These are phyloP conservation scores for Polypedilum vanderplanki DNA, from an alignment of 1,140 invertebrate genomes.

Conservation along the genomic window DNA sequence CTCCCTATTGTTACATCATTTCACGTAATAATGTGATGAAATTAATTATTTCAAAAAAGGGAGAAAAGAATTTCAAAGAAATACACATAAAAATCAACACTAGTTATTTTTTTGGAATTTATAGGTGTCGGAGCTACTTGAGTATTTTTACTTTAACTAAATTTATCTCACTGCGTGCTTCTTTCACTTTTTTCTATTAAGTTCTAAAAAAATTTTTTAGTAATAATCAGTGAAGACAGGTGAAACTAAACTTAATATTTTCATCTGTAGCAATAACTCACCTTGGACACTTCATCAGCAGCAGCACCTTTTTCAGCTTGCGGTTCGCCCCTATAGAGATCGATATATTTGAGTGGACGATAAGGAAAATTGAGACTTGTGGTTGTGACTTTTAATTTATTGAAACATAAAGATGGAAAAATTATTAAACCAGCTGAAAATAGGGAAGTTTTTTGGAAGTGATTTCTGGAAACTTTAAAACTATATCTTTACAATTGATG, in stretches of 20 bases:
- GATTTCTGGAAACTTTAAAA: too few relatives aligned
- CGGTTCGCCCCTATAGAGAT: too few relatives aligned
- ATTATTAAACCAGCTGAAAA: too few relatives aligned
- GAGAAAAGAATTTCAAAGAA: not conserved
- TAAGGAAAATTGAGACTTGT: not conserved
- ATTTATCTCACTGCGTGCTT: not conserved
- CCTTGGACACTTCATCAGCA: slow-evolving; percentile 1
- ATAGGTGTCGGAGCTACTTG: not conserved
- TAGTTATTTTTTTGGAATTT: not conserved
- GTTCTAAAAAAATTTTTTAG: not conserved
- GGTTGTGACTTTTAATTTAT: not conserved
- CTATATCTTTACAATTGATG: too few relatives aligned
- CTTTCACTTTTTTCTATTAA: not conserved
- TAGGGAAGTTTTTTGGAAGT: too few relatives aligned
- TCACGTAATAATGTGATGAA: slow-evolving; percentile 25
- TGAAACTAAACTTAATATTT: not conserved
- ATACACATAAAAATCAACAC: slow-evolving; percentile 26
- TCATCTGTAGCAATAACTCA: slow-evolving; percentile 17
- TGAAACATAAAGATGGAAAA: too few relatives aligned
- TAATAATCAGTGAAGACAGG: slow-evolving; percentile 17
- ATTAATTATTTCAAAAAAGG: slow-evolving; percentile 16
- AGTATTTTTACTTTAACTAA: not conserved
- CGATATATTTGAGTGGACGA: too few relatives aligned
- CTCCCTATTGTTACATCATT: slow-evolving; percentile 24
- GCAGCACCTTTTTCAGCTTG: not conserved